Evolutionary conservation across 1,140 invertebrate species (phyloP), one percentile per base, ranked within the genome.

Genomic region (Grapholita molesta): DNA sequence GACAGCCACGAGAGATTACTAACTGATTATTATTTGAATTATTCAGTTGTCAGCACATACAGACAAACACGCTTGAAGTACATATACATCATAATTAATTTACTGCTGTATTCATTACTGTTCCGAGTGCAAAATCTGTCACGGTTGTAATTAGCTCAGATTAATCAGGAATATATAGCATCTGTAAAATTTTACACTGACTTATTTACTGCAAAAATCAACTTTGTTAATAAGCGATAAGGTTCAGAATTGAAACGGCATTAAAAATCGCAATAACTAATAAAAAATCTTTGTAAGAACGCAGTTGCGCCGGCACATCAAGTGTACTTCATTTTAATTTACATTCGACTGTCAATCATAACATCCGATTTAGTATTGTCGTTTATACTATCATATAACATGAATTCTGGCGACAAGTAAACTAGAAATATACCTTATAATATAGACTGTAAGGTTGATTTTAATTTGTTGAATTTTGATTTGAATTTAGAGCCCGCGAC

Each of bases 291-390:
- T 42, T 42, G 18, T 28, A 61, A 30, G 30, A 61, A 61, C 55
- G 55, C 55, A n/a, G 25, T 32, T 15, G 18, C 25, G 55, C 24
- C 24, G 53, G n/a, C 55, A 25, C 25, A 57, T 61, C 55, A 28
- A 15, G 15, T 15, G 28, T 28, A 28, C 32, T 15, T 23, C 64
- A 38, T 38, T 6, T 6, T 65, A 38, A 65, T 65, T 65, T 38
- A 33, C 64, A 35, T 65, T 15, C 64, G 23, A 65, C 64, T 65
- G 64, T 65, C 64, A 65, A 65, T 65, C 64, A 65, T 38, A 38
- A 65, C 30, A 35, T 35, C 64, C 64, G 64, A 65, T 33, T 38
- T 38, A 33, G 55, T 18, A 61, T 61, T 61, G 55, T 61, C 55
- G n/a, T 30, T 30, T 15, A 61, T 30, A 61, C 25, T 28, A 1